Base-by-base conservation (phyloP, 2,113 vertebrate species). In the Donacobius atricapilla region DNA sequence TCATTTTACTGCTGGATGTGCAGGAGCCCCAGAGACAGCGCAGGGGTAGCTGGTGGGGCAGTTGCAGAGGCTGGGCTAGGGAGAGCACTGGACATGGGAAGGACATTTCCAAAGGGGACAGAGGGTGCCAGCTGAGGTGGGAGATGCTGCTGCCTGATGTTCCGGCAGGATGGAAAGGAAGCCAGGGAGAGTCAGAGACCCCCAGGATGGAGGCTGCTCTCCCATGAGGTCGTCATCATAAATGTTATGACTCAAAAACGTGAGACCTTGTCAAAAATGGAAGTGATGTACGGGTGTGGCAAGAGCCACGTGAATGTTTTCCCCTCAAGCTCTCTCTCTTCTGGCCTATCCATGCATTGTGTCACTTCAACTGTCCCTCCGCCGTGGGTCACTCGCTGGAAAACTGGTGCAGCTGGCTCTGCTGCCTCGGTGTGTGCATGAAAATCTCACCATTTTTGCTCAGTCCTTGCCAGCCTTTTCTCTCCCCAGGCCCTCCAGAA, bases 341-440 rank as follows among this genome's bases (percentile, higher is more conserved):
- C 57, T 68, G 57, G 30, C 11, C 17, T 31, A 2, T 11, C 44
- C 33, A 21, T 0, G 1, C 33, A 30, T 6, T 10, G 2, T 28
- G 50, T 69, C n/a, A 4, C 68, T 64, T 84, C 56, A 25, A 0
- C 42, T 54, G 64, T 33, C 70, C 54, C 51, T 23, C 35, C 45
- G 45, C 42, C n/a, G 10, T 4, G 19, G 45, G 63, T 23, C 70
- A 15, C 44, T 56, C 18, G 16, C 30, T 37, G 11, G 64, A 45
- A 77, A 71, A 77, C 16, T 3, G 39, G 28, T 69, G 89, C 70
- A 75, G 53, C 58, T 76, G 71, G 24, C 87, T 76, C n/a, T 80
- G 37, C 53, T 8, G 4, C 53, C 42, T 81, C 0, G 0, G 16
- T 28, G 35, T 11, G 54, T 8, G 13, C 3, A 5, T 2, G 44